Evolutionary conservation across 2,797 vertebrate species (phyloP), one percentile per base, ranked within the genome.

Genomic region (Synanceia verrucosa): DNA sequence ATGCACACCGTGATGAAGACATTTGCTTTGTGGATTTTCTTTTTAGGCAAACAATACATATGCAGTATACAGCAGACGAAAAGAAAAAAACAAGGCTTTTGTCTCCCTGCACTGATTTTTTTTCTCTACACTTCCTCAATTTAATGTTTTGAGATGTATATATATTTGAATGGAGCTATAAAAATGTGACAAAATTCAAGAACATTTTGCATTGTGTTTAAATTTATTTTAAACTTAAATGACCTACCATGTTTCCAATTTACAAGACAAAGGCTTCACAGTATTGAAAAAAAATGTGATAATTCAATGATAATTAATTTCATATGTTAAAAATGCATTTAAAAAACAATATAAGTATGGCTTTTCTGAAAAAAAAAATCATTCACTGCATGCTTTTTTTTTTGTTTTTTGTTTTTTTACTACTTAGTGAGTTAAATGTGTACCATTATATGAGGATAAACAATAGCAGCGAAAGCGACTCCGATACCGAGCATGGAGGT

Each of bases 1-100:
- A 75, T 62, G 63, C 65, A 79, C 81, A 76, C 57, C 57, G 36
- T 19, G 56, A 82, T 84, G 84, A 82, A 89, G 66, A 79, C 46
- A 73, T 75, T 84, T 77, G 70, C 70, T 73, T 81, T 85, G 58
- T 67, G 46, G 31, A 61, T 69, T 79, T 85, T 57, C n/a, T 67
- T 53, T 70, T 31, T 37, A 53, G 43, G 65, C 58, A 70, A 72
- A 84, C 47, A 79, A 71, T 39, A 68, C 52, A 70, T 58, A 58
- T 60, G 46, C 26, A 48, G 41, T n/a, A 51, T 53, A 69, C 16
- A 72, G 59, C 53, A 56, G 31, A 23, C 36, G 18, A 62, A 52
- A 75, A 78, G 2, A 46, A 21, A 33, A 78, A 23, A 31, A 62
- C 19, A 57, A 58, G 39, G 34, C 43, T 78, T 80, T 63, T 82